Conservation (phyloP, 2,888 invertebrate genomes). For the Caenorhabditis afra region DNA sequence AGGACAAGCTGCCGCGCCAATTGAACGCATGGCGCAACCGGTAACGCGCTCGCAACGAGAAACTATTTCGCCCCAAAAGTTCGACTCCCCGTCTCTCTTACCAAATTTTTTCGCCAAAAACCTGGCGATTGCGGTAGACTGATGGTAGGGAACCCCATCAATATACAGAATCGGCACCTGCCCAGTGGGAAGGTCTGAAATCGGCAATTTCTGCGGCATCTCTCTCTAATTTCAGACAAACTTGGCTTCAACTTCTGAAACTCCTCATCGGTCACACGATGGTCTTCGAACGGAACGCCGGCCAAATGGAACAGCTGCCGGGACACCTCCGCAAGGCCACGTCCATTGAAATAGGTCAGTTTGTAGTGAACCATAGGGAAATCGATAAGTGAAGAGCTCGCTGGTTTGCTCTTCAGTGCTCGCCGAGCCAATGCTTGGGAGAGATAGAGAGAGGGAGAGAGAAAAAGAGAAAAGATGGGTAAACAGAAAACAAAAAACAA, state of each 20-base stretch:
- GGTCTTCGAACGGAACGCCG: conserved; percentile 32
- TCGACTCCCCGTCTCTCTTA: background rate
- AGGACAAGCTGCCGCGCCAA: too few species aligned
- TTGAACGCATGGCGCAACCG: background rate
- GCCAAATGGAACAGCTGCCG: conserved; percentile 32
- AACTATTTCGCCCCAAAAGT: background rate
- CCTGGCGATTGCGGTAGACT: conserved; percentile 18
- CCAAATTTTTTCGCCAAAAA: conserved; percentile 34
- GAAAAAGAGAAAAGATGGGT: too few species aligned
- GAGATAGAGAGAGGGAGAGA: too few species aligned
- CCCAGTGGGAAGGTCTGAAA: conserved; percentile 13
- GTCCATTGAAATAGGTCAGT: conserved; percentile 25
- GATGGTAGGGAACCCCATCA: background rate
- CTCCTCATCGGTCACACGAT: conserved; percentile 17
- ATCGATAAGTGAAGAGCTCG: background rate
- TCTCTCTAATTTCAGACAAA: too few species aligned
- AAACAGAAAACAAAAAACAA: too few species aligned
- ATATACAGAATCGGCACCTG: conserved; percentile 19
- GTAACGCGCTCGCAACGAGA: background rate
- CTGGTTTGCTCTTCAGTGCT: too few species aligned
- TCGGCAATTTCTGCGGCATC: too few species aligned
- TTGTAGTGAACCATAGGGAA: conserved; percentile 11
- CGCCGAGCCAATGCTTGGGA: background rate
- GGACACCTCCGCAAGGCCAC: conserved; percentile 26
- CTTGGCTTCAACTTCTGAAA: conserved; percentile 19